Base-by-base conservation (phyloP, 2,797 vertebrate species). In the Sebastes hubbsi region DNA sequence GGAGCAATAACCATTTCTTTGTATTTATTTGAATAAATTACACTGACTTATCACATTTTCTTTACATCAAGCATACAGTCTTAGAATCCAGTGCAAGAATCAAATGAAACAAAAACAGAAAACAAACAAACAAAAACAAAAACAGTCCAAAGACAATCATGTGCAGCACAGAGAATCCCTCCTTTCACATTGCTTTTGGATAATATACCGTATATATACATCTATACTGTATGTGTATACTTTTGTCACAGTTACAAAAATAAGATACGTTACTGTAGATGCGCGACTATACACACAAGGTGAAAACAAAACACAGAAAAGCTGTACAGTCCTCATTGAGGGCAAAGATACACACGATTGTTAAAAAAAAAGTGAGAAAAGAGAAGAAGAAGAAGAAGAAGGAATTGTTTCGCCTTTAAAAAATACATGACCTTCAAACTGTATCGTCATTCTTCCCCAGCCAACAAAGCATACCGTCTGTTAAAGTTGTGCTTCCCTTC, bases 291-390 rank as follows among this genome's bases (percentile, higher is more conserved):
- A 95, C 92, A 97, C 96, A 97, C 93, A 91, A 94, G 95, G 95
- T 95, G 95, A 96, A 95, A 94, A 94, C 82, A 88, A 90, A 92
- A 94, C 96, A 97, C 96, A 95, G 95, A 95, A 95, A 93, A 93
- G 92, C 93, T 96, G 96, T 96, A 95, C 94, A 97, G 96, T 98
- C 97, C 97, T 99, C 97, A 98, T 93, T 98, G 98, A 98, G 97
- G 97, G 97, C 96, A 99, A 95, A 96, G 96, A 96, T 97, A 96
- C 95, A 95, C 94, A 92, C 78, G 58, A 93, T 93, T 89, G 83
- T 91, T 91, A 73, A 82, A 91, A 92, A 64, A 89, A 90, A 89
- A 89, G 72, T 83, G 69, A 82, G 63, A 65, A 65, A 80, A 85
- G 83, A 89, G 78, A 89, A 88, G 18, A 49, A 20, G 18, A 49